Evolutionary conservation across 1,140 invertebrate species (phyloP).

Genomic region (Dreissena rostriformis): DNA sequence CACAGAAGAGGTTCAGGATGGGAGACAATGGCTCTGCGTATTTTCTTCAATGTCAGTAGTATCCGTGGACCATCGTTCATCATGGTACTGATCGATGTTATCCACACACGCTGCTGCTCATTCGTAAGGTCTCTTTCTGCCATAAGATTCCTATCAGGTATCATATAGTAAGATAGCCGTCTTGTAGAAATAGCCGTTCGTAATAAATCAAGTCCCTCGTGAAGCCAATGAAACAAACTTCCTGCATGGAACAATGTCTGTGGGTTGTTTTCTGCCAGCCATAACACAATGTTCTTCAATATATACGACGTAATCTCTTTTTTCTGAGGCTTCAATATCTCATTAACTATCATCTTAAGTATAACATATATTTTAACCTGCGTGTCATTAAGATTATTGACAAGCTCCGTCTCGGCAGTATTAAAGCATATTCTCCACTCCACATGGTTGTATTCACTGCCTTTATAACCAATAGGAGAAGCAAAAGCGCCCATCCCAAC

Average conservation of each 20-base stretch:
- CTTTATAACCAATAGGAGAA: slow-evolving; percentile 16
- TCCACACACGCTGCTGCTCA: too few species aligned
- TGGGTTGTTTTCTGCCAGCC: slow-evolving; percentile 9
- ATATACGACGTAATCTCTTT: slow-evolving; percentile 12
- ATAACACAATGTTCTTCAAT: slow-evolving; percentile 11
- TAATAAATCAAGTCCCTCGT: background rate
- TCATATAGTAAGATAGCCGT: slow-evolving; percentile 5
- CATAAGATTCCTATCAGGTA: slow-evolving; percentile 8
- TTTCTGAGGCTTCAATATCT: background rate
- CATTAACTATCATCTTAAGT: background rate
- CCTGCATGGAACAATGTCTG: background rate
- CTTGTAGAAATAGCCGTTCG: background rate
- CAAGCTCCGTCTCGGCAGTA: background rate
- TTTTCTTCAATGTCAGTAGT: too few species aligned
- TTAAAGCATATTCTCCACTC: slow-evolving; percentile 26
- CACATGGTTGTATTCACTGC: background rate
- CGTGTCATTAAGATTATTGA: background rate
- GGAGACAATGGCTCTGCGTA: too few species aligned
- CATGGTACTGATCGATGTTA: too few species aligned
- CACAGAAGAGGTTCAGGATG: too few species aligned
- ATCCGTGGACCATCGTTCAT: too few species aligned
- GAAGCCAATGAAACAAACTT: background rate
- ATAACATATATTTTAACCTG: background rate
- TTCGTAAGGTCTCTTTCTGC: too few species aligned
- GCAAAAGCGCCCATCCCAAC: background rate